Base-by-base conservation (phyloP, 2,888 invertebrate genomes). In the Mythimna pallens region DNA sequence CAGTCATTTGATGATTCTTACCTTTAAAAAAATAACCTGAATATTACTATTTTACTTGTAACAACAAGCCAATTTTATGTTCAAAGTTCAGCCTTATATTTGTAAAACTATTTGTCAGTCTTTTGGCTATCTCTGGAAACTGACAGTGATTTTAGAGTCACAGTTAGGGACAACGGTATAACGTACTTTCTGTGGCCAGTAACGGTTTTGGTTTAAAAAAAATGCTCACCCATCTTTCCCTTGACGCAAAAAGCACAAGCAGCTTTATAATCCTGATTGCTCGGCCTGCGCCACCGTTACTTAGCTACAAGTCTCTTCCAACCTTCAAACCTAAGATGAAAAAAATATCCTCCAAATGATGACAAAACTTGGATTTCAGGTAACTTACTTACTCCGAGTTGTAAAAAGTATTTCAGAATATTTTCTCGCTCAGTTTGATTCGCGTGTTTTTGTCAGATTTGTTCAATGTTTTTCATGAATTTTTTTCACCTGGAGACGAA, bases 401-500 rank as follows among this genome's bases (percentile, higher is more conserved):
- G 20, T 34, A 57, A 59, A 73, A 70, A 68, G 59, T 66, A 72
- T 66, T 70, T n/a, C 34, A 54, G 50, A 75, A 70, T 73, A 25
- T 68, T 59, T 59, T 54, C 62, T 66, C 70, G 62, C 57, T 47
- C 55, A 25, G 36, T 76, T 70, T 62, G 65, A 40, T 67, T 59
- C 68, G 20, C 40, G 34, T 80, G 62, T 79, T 81, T 70, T 82
- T 57, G 58, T 68, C 40, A 30, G 65, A 59, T 57, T 36, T 22
- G 22, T 25, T 54, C 66, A 61, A 57, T 69, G 52, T 82, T 80
- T 78, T 82, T 66, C 63, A 73, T 72, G 72, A 80, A 67, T 70
- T 72, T 61, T 64, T 73, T 78, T 72, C 47, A 67, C 55, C 58
- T 70, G 64, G 2, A 22, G 43, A 69, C 57, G 43, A 70, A 81